Conservation (phyloP, 2,888 invertebrate genomes). For the Trichopria drosophilae region DNA sequence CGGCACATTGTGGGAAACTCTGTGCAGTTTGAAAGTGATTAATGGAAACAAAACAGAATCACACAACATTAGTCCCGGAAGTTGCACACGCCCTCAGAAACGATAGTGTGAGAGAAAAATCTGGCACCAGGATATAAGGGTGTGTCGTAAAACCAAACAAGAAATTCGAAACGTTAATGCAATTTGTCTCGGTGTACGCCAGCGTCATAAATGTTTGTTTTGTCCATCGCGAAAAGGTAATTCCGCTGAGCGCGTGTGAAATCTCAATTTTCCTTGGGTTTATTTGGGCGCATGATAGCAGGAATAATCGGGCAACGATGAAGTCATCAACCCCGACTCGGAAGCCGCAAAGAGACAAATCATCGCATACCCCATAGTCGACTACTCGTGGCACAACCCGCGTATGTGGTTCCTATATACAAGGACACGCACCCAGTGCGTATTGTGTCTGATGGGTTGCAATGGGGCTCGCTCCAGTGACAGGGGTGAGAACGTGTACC, state of each 20-base stretch:
- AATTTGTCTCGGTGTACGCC: too few relatives aligned
- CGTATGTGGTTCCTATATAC: conserved; percentile 5
- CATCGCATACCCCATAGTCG: conserved; percentile 35
- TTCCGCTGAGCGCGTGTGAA: conserved; percentile 15
- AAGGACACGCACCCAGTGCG: conserved; percentile 10
- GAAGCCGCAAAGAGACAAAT: conserved; percentile 51
- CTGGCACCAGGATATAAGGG: too few relatives aligned
- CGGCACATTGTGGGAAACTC: too few relatives aligned
- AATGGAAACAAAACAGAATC: too few relatives aligned
- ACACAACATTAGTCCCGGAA: too few relatives aligned
- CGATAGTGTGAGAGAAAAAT: too few relatives aligned
- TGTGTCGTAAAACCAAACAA: too few relatives aligned
- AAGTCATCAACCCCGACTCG: conserved; percentile 40
- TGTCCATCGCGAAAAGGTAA: too few relatives aligned
- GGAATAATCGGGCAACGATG: conserved; percentile 34
- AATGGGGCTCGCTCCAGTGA: conserved; percentile 43
- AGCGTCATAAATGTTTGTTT: too few relatives aligned
- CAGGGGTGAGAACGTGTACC: conserved; percentile 48
- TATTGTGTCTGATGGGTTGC: conserved; percentile 43
- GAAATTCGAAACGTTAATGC: too few relatives aligned
- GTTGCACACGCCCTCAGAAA: too few relatives aligned
- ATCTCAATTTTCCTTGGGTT: conserved; percentile 7
- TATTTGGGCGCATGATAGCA: conserved; percentile 3
- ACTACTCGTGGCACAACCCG: conserved; percentile 13
- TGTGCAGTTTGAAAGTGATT: too few relatives aligned